Conservation (phyloP, 2,113 vertebrate genomes). For the Podilymbus podiceps region DNA sequence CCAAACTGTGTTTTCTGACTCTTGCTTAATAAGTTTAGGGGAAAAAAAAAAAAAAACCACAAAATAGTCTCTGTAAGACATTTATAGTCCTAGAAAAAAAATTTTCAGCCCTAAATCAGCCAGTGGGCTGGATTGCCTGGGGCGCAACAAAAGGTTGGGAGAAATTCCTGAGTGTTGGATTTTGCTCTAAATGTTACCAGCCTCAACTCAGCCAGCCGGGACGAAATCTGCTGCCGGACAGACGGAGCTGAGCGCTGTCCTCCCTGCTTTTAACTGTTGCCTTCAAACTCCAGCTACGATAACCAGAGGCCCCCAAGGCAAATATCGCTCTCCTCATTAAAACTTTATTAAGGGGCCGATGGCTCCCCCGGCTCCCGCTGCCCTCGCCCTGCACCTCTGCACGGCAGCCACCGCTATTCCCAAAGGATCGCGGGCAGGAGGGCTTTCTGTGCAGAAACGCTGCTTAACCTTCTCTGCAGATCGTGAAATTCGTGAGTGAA, state of each 20-base stretch:
- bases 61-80: background rate
- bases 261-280: background rate
- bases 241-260: background rate
- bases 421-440: fast-evolving
- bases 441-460: background rate
- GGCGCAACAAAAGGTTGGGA: background rate
- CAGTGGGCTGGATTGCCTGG: fast-evolving
- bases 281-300: background rate
- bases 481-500: background rate
- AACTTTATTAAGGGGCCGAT: background rate
- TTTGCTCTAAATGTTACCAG: background rate
- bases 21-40: background rate
- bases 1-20: background rate
- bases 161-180: background rate
- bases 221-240: fast-evolving
- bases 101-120: background rate
- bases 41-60: background rate
- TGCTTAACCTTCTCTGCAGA: background rate
- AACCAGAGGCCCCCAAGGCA: background rate
- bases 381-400: background rate
- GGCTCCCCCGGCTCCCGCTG: background rate
- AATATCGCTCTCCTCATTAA: background rate
- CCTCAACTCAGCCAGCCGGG: background rate
- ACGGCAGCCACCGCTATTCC: background rate
- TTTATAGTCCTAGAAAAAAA: background rate